Evolutionary conservation across 2,888 invertebrate genomes (phyloP).

Genomic region (Drosophila ezoana): DNA sequence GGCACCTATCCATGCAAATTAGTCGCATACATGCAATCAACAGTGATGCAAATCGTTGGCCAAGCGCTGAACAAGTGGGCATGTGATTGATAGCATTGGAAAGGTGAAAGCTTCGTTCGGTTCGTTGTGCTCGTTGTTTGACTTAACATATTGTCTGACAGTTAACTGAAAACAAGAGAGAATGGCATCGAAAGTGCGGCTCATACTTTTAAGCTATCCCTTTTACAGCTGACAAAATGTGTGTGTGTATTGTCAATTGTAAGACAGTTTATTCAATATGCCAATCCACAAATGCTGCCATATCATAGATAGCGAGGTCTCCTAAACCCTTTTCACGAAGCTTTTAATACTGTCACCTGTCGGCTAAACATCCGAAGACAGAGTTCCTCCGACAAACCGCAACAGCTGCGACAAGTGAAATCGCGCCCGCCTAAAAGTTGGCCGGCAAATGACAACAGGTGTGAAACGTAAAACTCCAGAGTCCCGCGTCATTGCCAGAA

Average conservation of each 20-base stretch:
- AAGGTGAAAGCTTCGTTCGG: slow-evolving; percentile 49
- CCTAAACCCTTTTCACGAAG: slow-evolving; percentile 12
- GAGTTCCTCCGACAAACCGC: slow-evolving; percentile 10
- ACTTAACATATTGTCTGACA: slow-evolving; percentile 11
- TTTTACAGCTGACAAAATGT: neutral
- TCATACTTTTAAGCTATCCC: neutral
- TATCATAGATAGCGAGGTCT: slow-evolving; percentile 17
- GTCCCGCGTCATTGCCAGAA: slow-evolving; percentile 33
- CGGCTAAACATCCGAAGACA: slow-evolving; percentile 8
- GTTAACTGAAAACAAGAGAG: slow-evolving; percentile 3
- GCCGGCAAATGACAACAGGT: slow-evolving; percentile 59
- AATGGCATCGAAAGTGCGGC: slow-evolving; percentile 9
- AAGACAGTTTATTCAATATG: slow-evolving; percentile 1
- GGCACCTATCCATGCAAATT: slow-evolving; percentile 3
- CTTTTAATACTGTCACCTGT: slow-evolving; percentile 66
- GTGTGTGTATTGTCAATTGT: slow-evolving; percentile 1
- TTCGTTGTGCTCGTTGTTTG: slow-evolving; percentile 7
- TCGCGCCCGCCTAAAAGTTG: slow-evolving; percentile 20
- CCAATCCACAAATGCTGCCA: slow-evolving; percentile 28
- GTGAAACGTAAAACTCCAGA: slow-evolving; percentile 53
- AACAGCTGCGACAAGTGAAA: slow-evolving; percentile 38
- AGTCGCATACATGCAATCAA: slow-evolving; percentile 13
- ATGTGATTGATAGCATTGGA: slow-evolving; percentile 52
- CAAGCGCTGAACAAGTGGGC: slow-evolving; percentile 21
- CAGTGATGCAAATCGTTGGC: slow-evolving; percentile 30